These are phyloP conservation scores for Eubasilissa splendida DNA, from an alignment of 2,888 invertebrate genomes.

Conservation along the genomic window DNA sequence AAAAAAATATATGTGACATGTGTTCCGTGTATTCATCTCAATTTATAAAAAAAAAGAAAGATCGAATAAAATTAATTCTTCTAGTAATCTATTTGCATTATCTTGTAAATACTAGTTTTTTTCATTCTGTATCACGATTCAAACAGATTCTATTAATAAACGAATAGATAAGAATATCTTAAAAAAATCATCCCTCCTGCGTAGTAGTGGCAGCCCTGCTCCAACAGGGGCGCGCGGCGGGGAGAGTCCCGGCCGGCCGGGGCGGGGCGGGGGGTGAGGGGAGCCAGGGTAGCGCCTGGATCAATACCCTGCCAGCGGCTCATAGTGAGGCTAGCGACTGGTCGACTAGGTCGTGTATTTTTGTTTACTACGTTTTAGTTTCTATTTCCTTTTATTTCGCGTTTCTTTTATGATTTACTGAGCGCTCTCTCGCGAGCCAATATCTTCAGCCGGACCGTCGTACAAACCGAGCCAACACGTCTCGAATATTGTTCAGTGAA, in stretches of 20 bases:
- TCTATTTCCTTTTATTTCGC: constrained; percentile 67
- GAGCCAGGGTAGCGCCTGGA: constrained; percentile 63
- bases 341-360: constrained; percentile 70
- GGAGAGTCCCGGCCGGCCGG: constrained; percentile 62
- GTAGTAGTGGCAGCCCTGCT: neutral
- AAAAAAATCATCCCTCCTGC: neutral
- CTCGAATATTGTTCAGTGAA: constrained; percentile 33
- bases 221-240: neutral
- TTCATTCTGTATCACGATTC: no score
- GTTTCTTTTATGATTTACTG: constrained; percentile 72
- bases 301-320: constrained; percentile 59
- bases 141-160: no score
- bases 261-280: constrained; percentile 64
- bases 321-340: constrained; percentile 71
- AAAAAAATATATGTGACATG: no score
- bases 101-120: no score
- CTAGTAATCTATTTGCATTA: no score
- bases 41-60: no score
- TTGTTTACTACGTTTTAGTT: constrained; percentile 74
- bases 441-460: constrained; percentile 5
- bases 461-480: constrained; percentile 39
- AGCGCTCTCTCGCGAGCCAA: constrained; percentile 38
- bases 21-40: no score
- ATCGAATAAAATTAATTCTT: no score
- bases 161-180: no score